These are phyloP conservation scores for Apotomis turbidana DNA, from an alignment of 2,888 invertebrate species.

Conservation along the genomic window DNA sequence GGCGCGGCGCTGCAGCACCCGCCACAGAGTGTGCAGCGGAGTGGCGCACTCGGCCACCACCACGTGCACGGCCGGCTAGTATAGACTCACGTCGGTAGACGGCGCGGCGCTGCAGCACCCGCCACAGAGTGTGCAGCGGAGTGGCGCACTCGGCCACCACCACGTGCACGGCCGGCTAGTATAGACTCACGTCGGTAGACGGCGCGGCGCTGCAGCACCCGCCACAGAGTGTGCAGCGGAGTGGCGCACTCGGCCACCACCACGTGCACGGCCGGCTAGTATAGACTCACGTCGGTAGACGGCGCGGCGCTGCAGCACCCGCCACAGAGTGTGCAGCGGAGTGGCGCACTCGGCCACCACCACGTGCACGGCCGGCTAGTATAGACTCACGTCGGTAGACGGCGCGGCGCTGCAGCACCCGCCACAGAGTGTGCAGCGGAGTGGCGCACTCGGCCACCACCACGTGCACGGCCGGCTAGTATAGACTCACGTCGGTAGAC, in stretches of 20 bases:
- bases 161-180: no score
- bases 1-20: no score
- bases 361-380: constrained; percentile 49
- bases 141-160: no score
- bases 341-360: constrained; percentile 86
- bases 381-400: neutral
- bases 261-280: constrained; percentile 49
- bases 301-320: constrained; percentile 61
- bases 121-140: no score
- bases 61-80: no score
- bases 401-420: neutral
- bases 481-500: no score
- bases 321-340: constrained; percentile 84
- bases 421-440: neutral
- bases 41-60: no score
- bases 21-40: no score
- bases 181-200: constrained; percentile 48
- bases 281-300: constrained; percentile 55
- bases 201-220: constrained; percentile 62
- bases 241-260: constrained; percentile 86
- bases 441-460: constrained; percentile 59
- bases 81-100: no score
- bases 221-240: constrained; percentile 84
- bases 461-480: constrained; percentile 61
- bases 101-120: no score